Base-by-base conservation (phyloP, 2,113 vertebrate species). In the Bufo gargarizans region DNA sequence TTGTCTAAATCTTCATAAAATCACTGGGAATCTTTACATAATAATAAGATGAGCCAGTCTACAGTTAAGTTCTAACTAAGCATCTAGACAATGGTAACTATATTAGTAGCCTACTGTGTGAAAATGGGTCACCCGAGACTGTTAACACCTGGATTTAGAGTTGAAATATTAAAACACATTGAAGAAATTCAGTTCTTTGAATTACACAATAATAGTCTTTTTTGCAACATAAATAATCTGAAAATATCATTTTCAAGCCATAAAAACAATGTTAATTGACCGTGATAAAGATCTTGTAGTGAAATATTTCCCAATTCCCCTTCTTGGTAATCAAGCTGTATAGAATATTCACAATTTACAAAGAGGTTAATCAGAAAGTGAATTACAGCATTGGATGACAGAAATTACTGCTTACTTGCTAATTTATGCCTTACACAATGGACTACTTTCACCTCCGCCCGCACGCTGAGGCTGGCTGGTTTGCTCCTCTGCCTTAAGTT, bases 111-210 rank as follows among this genome's bases (percentile, higher is more conserved):
- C 91, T 91, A 90, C 88, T 90, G 94, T 91, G 93, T 93, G 92
- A 91, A 90, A 92, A 95, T 93, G 92, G 91, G 90, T 87, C 95
- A 94, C 90, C 14, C 1, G 94, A 93, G 95, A 94, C 91, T 93
- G 93, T 94, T 95, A 94, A 95, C 94, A 96, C 94, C 94, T 95
- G 94, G 94, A 95, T 95, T 95, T 95, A 94, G 92, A 95, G 92
- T 94, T 93, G 89, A 91, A 90, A 88, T 93, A 91, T 92, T 92
- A 82, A 90, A 94, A 89, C 89, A 91, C 92, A 93, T 90, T 33
- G 92, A 94, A 94, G 93, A 93, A 93, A 93, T 94, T 93, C 94
- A 92, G 93, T 90, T 94, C 86, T 87, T 89, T 89, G 92, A 94
- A 96, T 95, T 94, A 95, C 95, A 94, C 94, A 94, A 93, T 95